Base-by-base conservation (phyloP, 2,113 vertebrate genomes). In the Enhydra lutris region DNA sequence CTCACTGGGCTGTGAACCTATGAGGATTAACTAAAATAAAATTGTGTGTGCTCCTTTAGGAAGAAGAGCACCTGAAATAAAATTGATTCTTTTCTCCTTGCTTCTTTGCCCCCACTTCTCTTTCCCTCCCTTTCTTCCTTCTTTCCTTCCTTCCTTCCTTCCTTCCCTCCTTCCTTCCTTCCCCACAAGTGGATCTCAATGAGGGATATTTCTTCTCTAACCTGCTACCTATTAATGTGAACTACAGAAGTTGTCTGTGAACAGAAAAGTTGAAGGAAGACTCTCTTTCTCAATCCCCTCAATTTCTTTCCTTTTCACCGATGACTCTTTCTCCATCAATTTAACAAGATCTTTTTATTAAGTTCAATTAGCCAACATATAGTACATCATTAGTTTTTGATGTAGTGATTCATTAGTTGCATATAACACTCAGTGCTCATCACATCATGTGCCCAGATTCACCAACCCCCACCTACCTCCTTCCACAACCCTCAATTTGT, bases 81-180 rank as follows among this genome's bases (percentile, higher is more conserved):
- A 91, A 4, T 21, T n/a, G 17, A 17, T 81, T 91, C 21, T 42
- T 90, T 81, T 6, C 9, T 67, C 24, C 45, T 89, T 65, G 11
- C 4, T 79, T 8, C 14, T 24, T 78, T 34, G 3, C 29, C 71
- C 69, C 47, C 36, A 29, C 21, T 3, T 4, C 15, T n/a, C 45
- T 57, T 36, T 50, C 10, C n/a, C 14, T 29, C 0, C 2, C 7
- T 3, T 13, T 12, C 21, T 10, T 17, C 29, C 17, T 73, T n/a
- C 5, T 2, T 13, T 24, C 24, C 20, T 45, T 26, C 52, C 20
- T 55, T 1, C 15, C 8, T 14, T 1, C 2, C 7, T 9, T 31
- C 21, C 15, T 86, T 78, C 13, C 39, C 74, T 47, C 5, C 18
- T 78, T 93, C 6, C 1, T 52, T 74, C 21, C 21, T 89, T 26